Evolutionary conservation across 2,113 vertebrate genomes (phyloP).

Genomic region (Silurus asotus): DNA sequence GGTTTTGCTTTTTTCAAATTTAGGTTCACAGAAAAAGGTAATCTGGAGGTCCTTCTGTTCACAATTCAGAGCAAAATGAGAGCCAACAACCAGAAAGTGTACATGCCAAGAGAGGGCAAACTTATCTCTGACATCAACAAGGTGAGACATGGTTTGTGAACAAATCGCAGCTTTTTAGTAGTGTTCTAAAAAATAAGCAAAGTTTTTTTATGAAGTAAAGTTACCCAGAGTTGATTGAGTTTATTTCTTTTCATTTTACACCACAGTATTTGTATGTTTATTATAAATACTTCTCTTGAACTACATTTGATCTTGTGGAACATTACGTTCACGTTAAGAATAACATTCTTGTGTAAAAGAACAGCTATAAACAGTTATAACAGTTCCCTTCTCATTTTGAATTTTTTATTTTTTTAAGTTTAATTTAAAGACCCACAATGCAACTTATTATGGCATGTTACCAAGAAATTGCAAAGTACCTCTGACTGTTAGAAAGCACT

Average conservation of each 20-base stretch:
- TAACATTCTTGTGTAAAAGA: not conserved
- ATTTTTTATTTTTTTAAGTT: not conserved
- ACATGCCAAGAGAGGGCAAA: conserved; percentile 94
- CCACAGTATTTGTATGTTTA: too few relatives aligned
- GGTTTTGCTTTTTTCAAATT: not conserved
- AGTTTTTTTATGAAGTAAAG: not conserved
- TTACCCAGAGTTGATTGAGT: not conserved
- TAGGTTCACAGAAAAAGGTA: conserved; percentile 97
- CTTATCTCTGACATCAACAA: conserved; percentile 98
- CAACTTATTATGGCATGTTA: not conserved
- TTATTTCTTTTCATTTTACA: not conserved
- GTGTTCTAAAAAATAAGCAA: not conserved
- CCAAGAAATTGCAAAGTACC: not conserved
- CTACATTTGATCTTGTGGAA: not conserved
- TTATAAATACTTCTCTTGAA: too few relatives aligned
- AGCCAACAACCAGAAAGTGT: conserved; percentile 98
- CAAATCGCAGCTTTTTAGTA: not conserved
- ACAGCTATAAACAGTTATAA: not conserved
- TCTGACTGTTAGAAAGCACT: not conserved
- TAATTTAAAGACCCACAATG: not conserved
- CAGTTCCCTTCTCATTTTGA: not conserved
- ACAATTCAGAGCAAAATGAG: conserved; percentile 99
- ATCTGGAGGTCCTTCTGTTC: conserved; percentile 94
- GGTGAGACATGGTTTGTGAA: conserved; percentile 67
- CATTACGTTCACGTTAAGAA: not conserved